Conservation (phyloP, 2,888 invertebrate species). For the Drosophila dives region DNA sequence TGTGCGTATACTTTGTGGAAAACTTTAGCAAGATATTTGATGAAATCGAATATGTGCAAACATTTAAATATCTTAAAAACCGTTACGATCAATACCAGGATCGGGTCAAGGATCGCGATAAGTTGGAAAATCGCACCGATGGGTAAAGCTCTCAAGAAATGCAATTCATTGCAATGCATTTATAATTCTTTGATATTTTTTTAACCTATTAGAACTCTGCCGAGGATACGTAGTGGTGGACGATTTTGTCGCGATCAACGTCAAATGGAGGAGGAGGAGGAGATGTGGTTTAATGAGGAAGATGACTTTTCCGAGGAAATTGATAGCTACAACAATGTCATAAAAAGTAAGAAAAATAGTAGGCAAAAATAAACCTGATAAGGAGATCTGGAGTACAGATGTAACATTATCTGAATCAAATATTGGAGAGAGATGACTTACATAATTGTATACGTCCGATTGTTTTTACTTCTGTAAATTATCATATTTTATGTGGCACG, state of each 20-base stretch:
- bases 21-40: slow-evolving; percentile 97
- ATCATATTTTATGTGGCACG: background rate
- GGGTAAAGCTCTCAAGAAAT: slow-evolving; percentile 85
- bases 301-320: slow-evolving; percentile 94
- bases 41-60: slow-evolving; percentile 98
- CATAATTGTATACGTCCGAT: background rate
- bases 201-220: slow-evolving; percentile 73
- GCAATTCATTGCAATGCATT: background rate
- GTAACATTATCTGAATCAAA: too few species aligned
- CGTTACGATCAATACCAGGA: slow-evolving; percentile 97
- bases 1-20: slow-evolving; percentile 97
- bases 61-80: slow-evolving; percentile 95
- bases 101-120: slow-evolving; percentile 93
- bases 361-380: background rate
- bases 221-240: slow-evolving; percentile 89
- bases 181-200: slow-evolving; percentile 6
- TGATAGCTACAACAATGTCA: slow-evolving; percentile 84
- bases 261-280: slow-evolving; percentile 98
- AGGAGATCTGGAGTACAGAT: background rate
- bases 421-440: too few species aligned
- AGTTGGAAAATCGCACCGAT: slow-evolving; percentile 87
- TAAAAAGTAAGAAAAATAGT: slow-evolving; percentile 82
- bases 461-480: background rate
- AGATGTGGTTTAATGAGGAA: slow-evolving; percentile 99
- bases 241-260: slow-evolving; percentile 96